Evolutionary conservation across 2,888 invertebrate species (phyloP).

Genomic region (Orthosia gothica): DNA sequence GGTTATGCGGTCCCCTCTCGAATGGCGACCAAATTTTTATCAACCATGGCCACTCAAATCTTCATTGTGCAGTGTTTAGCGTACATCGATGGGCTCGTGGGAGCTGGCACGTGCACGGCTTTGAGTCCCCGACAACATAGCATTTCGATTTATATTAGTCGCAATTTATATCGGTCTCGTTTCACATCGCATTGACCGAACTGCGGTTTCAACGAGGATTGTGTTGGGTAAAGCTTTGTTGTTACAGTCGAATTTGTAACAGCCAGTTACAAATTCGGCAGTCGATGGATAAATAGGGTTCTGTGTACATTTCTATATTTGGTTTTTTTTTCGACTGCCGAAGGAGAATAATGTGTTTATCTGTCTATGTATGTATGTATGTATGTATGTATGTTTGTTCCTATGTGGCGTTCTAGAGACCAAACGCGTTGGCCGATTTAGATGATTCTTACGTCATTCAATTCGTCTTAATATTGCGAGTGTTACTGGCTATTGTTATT

Average conservation of each 20-base stretch:
- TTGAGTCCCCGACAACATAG: constrained; percentile 77
- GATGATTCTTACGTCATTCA: no score
- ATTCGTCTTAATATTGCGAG: no score
- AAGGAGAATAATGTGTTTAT: no score
- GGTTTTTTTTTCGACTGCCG: background rate
- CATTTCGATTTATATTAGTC: constrained; percentile 85
- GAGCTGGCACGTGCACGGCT: constrained; percentile 77
- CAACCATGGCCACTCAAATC: constrained; percentile 40
- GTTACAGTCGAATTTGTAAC: constrained; percentile 20
- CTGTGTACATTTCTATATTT: constrained; percentile 12
- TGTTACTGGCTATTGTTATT: no score
- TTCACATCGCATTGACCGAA: constrained; percentile 78
- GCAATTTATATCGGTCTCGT: constrained; percentile 78
- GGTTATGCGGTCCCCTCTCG: background rate
- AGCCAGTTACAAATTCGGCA: constrained; percentile 55
- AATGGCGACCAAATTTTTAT: constrained; percentile 28
- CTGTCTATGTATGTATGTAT: no score
- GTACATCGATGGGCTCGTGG: constrained; percentile 70
- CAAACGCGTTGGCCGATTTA: no score
- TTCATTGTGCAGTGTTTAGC: constrained; percentile 59
- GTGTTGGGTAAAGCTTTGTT: constrained; percentile 31
- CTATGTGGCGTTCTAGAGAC: no score
- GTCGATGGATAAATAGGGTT: constrained; percentile 45
- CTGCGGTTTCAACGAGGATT: constrained; percentile 52
- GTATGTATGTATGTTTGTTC: no score